These are phyloP conservation scores for Chrysocyon brachyurus DNA, from an alignment of 2,797 vertebrate genomes.

Conservation along the genomic window DNA sequence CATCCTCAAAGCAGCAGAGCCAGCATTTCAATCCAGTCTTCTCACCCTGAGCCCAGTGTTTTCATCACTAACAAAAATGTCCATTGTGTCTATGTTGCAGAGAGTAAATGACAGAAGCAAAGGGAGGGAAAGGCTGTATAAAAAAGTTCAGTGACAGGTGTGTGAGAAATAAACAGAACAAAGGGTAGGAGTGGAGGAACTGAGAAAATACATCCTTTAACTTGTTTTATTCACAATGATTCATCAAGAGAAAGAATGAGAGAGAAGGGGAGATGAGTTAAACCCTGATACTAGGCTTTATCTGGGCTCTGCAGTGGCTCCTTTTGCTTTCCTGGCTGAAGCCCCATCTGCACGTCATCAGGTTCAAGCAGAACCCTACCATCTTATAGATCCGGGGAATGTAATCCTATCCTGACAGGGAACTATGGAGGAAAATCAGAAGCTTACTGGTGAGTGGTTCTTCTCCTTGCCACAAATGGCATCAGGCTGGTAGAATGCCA, in stretches of 20 bases:
- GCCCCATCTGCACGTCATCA: neutral
- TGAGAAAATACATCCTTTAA: neutral
- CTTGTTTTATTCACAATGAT: neutral
- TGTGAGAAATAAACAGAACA: neutral
- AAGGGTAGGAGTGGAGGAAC: neutral
- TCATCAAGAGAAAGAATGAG: neutral
- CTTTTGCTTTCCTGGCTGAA: neutral
- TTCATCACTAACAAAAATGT: neutral
- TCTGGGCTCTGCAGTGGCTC: neutral
- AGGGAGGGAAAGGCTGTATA: neutral
- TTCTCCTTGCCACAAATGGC: neutral
- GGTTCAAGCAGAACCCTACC: neutral
- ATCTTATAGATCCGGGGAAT: neutral
- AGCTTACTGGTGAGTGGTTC: neutral
- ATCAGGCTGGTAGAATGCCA: neutral
- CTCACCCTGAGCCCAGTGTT: neutral
- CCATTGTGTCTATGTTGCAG: neutral
- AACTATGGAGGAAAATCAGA: neutral
- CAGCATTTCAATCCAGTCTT: constrained; percentile 52
- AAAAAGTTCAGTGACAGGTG: neutral
- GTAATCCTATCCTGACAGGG: neutral
- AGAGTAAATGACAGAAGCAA: neutral
- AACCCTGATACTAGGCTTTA: neutral
- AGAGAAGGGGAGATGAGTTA: neutral
- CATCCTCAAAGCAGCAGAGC: neutral